These are phyloP conservation scores for Poecilus cupreus DNA, from an alignment of 2,888 invertebrate species.

Conservation along the genomic window DNA sequence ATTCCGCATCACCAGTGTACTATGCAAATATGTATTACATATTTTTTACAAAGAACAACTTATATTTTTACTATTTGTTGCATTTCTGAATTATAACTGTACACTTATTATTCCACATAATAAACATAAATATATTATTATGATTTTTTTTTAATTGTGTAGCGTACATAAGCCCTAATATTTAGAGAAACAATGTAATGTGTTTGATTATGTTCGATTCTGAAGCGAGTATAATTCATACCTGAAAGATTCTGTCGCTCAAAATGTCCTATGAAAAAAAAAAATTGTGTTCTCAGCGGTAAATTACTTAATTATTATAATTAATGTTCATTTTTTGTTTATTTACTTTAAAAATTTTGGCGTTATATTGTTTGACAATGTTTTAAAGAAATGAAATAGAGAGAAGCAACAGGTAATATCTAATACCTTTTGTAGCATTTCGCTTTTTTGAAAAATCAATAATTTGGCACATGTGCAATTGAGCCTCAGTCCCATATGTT, in stretches of 20 bases:
- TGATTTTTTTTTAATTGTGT: not conserved
- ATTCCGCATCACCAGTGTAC: not conserved
- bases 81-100: constrained; percentile 20
- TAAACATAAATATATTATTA: not conserved
- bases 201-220: no score
- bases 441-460: constrained; percentile 64
- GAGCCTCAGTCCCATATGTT: constrained; percentile 49
- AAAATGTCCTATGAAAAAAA: no score
- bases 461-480: constrained; percentile 65
- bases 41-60: not conserved
- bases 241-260: no score
- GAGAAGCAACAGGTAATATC: constrained; percentile 27
- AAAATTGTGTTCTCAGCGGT: no score
- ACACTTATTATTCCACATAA: constrained; percentile 1
- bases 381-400: not conserved
- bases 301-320: no score
- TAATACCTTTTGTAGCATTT: constrained; percentile 14
- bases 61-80: constrained; percentile 28
- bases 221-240: no score
- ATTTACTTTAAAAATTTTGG: not conserved
- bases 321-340: no score
- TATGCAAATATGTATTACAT: not conserved
- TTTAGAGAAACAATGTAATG: no score
- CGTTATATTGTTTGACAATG: not conserved
- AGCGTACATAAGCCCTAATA: no score